phyloP scores from a whole-genome alignment of 2,797 vertebrate species.

The Toxotes lorentzi region DNA sequence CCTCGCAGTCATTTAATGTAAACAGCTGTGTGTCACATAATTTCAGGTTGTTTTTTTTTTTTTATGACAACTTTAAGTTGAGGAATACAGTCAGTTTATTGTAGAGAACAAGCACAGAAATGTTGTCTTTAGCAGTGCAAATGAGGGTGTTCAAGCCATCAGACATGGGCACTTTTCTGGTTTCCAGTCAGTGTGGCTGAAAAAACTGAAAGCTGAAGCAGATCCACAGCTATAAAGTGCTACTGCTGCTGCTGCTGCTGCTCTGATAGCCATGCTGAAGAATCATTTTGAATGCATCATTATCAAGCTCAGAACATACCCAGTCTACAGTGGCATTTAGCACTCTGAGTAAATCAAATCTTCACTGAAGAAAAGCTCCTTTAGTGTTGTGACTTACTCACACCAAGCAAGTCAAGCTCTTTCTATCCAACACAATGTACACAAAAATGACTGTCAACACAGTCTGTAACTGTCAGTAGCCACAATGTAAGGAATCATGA shows the following conservation, averaged over 20 bases:
- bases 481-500: not conserved
- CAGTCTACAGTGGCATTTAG: slow-evolving; percentile 22
- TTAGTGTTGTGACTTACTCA: slow-evolving; percentile 12
- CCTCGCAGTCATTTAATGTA: not conserved
- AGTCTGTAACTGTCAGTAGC: not conserved
- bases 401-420: not conserved
- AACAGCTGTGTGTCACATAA: not conserved
- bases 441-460: slow-evolving; percentile 8
- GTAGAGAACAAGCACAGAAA: not conserved
- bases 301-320: slow-evolving; percentile 51
- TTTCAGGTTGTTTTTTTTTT: not conserved
- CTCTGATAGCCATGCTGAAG: slow-evolving; percentile 43
- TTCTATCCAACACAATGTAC: not conserved
- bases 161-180: not conserved
- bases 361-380: slow-evolving; percentile 23
- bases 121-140: slow-evolving; percentile 5
- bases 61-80: not conserved
- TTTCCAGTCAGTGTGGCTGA: not conserved
- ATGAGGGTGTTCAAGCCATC: not conserved
- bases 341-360: slow-evolving; percentile 33
- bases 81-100: not conserved
- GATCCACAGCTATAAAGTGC: slow-evolving; percentile 19
- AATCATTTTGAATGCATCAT: slow-evolving; percentile 54
- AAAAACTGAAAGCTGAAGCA: slow-evolving; percentile 25
- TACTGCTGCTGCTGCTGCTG: slow-evolving; percentile 14